Evolutionary conservation across 1,140 invertebrate species (phyloP), one percentile per base, ranked within the genome.

Genomic region (Drosophila elegans): DNA sequence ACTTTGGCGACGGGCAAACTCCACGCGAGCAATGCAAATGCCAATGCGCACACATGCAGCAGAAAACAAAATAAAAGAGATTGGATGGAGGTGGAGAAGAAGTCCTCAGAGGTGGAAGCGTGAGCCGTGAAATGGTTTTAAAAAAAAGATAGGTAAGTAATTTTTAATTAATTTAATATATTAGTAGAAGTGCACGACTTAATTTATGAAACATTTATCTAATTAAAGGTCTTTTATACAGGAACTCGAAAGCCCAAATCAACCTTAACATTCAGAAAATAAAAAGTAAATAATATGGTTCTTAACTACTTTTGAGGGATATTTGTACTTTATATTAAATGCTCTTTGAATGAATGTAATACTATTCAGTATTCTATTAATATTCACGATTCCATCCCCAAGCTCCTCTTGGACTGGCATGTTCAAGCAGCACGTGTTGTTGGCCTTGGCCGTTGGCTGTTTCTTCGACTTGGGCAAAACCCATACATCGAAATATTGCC

Each of bases 21-120:
- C 73, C 80, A 85, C 64, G 52, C 68, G 73, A 80, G 84, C 84
- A 89, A 88, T 88, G 83, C 84, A 88, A 88, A 88, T 86, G 82
- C 83, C 82, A 86, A 78, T 82, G 78, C 74, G 78, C 74, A 60
- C 36, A 76, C 38, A 63, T 57, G 64, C 45, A 63, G 49, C 59
- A 21, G 56, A 32, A 63, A 46, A 25, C 46, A 3, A 52, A 34
- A 72, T 41, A 59, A 41, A 68, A 55, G 52, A 42, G 56, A 39
- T 48, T 48, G 51, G 16, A 9, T 34, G 3, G 13, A 13, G 57
- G 57, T 39, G 57, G 46, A 51, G 46, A 25, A 29, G 27, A 7
- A 67, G 63, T 25, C 45, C n/a, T 5, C 42, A 57, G 52, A 36
- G 73, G 34, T 74, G 71, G 11, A 11, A 64, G 21, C 69, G 73